A percentile compares a stretch with the other conserved stretches of the same genome.
These are phyloP conservation scores for Caenorhabditis wallacei DNA, from an alignment of 2,888 invertebrate genomes.

Conservation along the genomic window DNA sequence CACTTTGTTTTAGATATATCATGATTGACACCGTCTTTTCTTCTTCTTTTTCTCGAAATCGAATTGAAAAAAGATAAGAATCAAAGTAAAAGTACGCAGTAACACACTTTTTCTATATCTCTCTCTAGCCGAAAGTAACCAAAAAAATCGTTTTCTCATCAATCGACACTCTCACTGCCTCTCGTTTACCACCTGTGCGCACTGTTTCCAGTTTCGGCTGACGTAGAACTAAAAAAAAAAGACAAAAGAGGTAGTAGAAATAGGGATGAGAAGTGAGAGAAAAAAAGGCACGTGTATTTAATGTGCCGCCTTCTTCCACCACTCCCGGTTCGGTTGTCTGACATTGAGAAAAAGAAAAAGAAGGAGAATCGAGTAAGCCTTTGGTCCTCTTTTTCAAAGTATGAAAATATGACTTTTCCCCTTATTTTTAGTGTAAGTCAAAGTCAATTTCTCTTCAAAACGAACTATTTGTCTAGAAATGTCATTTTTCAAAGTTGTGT, in stretches of 20 bases:
- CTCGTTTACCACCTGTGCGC: slow-evolving; percentile 45
- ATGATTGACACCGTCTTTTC: slow-evolving; percentile 17
- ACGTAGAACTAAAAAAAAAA: slow-evolving; percentile 34
- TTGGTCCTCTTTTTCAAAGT: not conserved
- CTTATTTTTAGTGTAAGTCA: too few species aligned
- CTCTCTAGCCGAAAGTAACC: not conserved
- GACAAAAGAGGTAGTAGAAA: slow-evolving; percentile 22
- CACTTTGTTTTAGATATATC: slow-evolving; percentile 12
- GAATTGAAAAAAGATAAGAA: slow-evolving; percentile 36
- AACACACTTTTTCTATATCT: slow-evolving; percentile 37
- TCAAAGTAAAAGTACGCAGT: slow-evolving; percentile 50
- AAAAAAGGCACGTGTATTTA: slow-evolving; percentile 45
- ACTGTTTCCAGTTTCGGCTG: slow-evolving; percentile 53
- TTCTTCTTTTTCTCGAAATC: slow-evolving; percentile 14
- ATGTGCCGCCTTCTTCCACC: slow-evolving; percentile 36
- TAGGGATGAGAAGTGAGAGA: slow-evolving; percentile 3
- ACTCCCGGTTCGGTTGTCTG: slow-evolving; percentile 26
- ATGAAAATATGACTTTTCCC: too few species aligned
- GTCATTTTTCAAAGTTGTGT: not conserved
- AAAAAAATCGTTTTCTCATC: slow-evolving; percentile 32
- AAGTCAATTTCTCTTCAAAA: too few species aligned
- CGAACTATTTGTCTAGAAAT: not conserved
- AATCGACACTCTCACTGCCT: slow-evolving; percentile 26
- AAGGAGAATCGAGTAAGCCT: slow-evolving; percentile 13
- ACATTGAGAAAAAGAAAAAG: not conserved